Evolutionary conservation across 2,888 invertebrate genomes (phyloP), one percentile per base, ranked within the genome.

Genomic region (Brenthis daphne): DNA sequence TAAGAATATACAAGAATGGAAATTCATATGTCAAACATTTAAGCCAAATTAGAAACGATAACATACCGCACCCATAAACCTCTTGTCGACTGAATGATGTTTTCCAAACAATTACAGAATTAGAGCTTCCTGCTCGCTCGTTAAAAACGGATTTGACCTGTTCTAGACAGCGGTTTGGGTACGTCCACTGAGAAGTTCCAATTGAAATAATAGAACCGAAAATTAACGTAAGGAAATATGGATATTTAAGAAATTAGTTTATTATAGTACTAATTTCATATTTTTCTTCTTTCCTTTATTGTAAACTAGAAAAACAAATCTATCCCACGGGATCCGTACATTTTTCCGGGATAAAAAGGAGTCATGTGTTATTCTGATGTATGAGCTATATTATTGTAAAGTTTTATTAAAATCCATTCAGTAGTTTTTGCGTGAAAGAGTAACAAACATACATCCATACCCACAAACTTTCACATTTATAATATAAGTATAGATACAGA

Each of bases 71-170:
- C 70, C 72, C 68, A 67, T 68, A 68, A 57, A 68, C 66, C 56
- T 64, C 51, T 60, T 67, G 57, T 37, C 57, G 67, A 58, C 72
- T 67, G 43, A 68, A 68, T 69, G 71, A 72, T 72, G 74, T 71
- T 73, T 86, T 81, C 79, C 79, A 79, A 82, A 82, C 88, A 87
- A 90, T 91, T 91, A 90, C 85, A 86, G 85, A 87, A 88, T 90
- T 87, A 90, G 84, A 80, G 80, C 84, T 87, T 90, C 90, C 91
- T 86, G 84, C 77, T 79, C 56, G 65, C 58, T 72, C 66, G 71
- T 73, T 73, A 65, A 71, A 71, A 72, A 75, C 67, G 73, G 75
- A 75, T 74, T 77, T 76, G 73, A 75, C 73, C 75, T 71, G 73
- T 73, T 77, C 70, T 70, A 69, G 67, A 71, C 69, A 68, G 54